Base-by-base conservation (phyloP, 2,888 invertebrate genomes). In the Rhamnusium bicolor region DNA sequence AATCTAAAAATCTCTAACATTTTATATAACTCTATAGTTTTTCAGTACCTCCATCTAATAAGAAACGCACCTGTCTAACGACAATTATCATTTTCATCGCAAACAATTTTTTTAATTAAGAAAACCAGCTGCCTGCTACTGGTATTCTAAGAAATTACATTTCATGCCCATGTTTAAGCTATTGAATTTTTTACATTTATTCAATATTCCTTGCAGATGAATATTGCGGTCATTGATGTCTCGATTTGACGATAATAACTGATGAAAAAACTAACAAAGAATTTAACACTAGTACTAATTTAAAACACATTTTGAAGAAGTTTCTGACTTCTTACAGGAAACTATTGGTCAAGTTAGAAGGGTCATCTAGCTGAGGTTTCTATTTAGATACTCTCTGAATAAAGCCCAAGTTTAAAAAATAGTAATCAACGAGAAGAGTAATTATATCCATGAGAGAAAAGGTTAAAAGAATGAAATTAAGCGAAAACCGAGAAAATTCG, bases 21-120 rank as follows among this genome's bases (percentile, higher is more conserved):
- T n/a, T 21, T 24, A 12, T 24, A 27, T 24, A 54, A 12, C 16
- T 4, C 6, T 24, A 24, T 24, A 14, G 7, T 56, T 56, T 56
- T 32, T 32, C 32, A 10, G 32, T 58, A 58, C 58, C 58, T 32
- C 32, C 32, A 58, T 58, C 58, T 58, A 58, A 58, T 32, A 16
- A 16, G 2, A 32, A 18, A 19, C 18, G 18, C 32, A 32, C 32
- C 32, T 58, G 54, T 32, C 58, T 58, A 58, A 58, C 18, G 32
- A 2, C 32, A 14, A 58, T 58, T 16, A 18, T 56, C 24, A 24
- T 16, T 19, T 16, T 2, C 16, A 2, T 58, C 16, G 58, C 58
- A 58, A 56, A 56, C 27, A 56, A 16, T 32, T 58, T 58, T 58
- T 32, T 27, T 12, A 19, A 18, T 58, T 19, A n/a, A 2, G 40